These are phyloP conservation scores for Chelidonichthys spinosus DNA, from an alignment of 2,797 vertebrate species.

Conservation along the genomic window DNA sequence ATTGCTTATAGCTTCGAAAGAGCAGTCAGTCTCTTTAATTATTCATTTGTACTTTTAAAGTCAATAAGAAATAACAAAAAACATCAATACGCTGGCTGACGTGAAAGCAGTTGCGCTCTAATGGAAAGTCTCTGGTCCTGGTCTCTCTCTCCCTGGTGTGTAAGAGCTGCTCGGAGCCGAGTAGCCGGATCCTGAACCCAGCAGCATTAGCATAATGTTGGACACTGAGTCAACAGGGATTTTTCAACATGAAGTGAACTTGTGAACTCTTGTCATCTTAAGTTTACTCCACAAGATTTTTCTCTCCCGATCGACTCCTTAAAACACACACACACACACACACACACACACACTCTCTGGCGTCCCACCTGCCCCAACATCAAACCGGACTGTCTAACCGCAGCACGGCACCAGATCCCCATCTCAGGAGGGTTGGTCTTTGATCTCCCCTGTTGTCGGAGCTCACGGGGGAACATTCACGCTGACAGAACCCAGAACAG, in stretches of 20 bases:
- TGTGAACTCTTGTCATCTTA: constrained; percentile 50
- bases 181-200: constrained; percentile 26
- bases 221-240: constrained; percentile 52
- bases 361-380: constrained; percentile 57
- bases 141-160: constrained; percentile 3
- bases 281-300: constrained; percentile 15
- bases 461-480: constrained; percentile 26
- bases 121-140: neutral
- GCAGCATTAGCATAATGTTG: constrained; percentile 47
- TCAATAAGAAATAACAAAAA: neutral
- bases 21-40: neutral
- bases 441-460: constrained; percentile 59
- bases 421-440: constrained; percentile 51
- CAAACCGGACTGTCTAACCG: constrained; percentile 49
- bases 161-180: neutral
- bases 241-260: constrained; percentile 52
- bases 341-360: neutral
- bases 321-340: neutral
- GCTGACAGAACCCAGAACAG: constrained; percentile 60
- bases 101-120: neutral
- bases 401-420: constrained; percentile 43
- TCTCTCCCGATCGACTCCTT: neutral
- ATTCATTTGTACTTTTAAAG: neutral
- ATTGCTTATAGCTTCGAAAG: neutral
- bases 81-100: neutral